Conservation (phyloP, 2,888 invertebrate genomes). For the Rambutsinella grinnellia region DNA sequence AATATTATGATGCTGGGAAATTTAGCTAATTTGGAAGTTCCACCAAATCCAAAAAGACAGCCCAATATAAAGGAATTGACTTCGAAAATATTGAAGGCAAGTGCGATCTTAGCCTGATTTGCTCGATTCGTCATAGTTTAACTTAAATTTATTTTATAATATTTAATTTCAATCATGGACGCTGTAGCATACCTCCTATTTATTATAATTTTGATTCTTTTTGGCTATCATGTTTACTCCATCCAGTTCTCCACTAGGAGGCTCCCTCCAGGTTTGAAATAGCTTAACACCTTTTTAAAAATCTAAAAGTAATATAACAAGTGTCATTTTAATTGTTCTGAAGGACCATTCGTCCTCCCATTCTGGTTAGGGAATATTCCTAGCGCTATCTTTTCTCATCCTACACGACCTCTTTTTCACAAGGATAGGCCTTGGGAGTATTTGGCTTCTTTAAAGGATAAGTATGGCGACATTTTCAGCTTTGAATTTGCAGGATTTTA, state of each 20-base stretch:
- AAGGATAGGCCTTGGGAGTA: conserved; percentile 22
- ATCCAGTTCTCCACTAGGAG: conserved; percentile 30
- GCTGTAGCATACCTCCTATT: neutral
- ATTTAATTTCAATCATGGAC: too few relatives aligned
- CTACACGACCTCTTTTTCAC: neutral
- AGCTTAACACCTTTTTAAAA: neutral
- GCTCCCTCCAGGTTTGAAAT: conserved; percentile 37
- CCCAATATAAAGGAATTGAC: too few relatives aligned
- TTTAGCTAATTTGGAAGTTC: too few relatives aligned
- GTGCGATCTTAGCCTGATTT: too few relatives aligned
- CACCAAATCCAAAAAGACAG: too few relatives aligned
- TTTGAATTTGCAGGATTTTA: conserved; percentile 16
- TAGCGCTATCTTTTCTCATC: neutral
- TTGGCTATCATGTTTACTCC: conserved; percentile 31
- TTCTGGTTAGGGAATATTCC: conserved; percentile 34
- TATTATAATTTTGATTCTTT: conserved; percentile 7
- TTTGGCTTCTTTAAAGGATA: neutral
- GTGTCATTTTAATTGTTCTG: neutral
- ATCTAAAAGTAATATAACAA: neutral
- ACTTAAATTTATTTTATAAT: too few relatives aligned
- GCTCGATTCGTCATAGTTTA: too few relatives aligned
- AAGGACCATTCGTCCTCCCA: conserved; percentile 10
- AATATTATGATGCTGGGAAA: too few relatives aligned
- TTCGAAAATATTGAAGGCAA: too few relatives aligned
- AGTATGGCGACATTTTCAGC: conserved; percentile 34